These are phyloP conservation scores for Cryptoprocta ferox DNA, from an alignment of 2,797 vertebrate genomes.

Conservation along the genomic window DNA sequence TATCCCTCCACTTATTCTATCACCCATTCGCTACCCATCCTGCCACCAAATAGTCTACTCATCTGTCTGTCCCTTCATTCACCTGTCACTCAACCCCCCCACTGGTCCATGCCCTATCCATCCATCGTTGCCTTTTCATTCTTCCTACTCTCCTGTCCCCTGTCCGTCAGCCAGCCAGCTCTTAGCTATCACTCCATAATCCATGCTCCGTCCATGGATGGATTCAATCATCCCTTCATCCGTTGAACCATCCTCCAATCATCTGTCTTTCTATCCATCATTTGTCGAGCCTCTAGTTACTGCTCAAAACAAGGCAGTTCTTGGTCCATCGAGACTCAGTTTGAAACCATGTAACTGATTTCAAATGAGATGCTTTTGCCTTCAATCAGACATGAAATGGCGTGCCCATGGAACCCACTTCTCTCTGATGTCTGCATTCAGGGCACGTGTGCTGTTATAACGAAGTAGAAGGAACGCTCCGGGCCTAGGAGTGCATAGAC, in stretches of 20 bases:
- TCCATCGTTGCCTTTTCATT: not conserved
- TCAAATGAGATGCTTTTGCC: not conserved
- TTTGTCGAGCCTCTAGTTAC: not conserved
- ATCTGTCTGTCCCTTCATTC: not conserved
- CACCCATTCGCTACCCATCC: not conserved
- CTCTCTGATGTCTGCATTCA: not conserved
- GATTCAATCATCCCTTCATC: not conserved
- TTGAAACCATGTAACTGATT: not conserved
- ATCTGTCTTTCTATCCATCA: not conserved
- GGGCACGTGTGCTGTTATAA: not conserved
- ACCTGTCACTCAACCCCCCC: not conserved
- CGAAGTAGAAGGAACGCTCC: not conserved
- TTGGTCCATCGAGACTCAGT: not conserved
- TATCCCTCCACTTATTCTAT: not conserved
- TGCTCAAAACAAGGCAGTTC: not conserved
- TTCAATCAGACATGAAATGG: no score
- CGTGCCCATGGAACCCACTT: not conserved
- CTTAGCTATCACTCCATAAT: fast-evolving
- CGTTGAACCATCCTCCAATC: fast-evolving
- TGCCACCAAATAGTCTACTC: no score
- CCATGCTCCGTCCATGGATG: not conserved
- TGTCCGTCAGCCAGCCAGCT: no score
- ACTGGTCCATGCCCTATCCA: no score
- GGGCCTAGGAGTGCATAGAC: not conserved
- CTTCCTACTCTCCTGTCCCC: not conserved